Conservation (phyloP, 2,888 invertebrate species). For the Bruchidius siliquastri region DNA sequence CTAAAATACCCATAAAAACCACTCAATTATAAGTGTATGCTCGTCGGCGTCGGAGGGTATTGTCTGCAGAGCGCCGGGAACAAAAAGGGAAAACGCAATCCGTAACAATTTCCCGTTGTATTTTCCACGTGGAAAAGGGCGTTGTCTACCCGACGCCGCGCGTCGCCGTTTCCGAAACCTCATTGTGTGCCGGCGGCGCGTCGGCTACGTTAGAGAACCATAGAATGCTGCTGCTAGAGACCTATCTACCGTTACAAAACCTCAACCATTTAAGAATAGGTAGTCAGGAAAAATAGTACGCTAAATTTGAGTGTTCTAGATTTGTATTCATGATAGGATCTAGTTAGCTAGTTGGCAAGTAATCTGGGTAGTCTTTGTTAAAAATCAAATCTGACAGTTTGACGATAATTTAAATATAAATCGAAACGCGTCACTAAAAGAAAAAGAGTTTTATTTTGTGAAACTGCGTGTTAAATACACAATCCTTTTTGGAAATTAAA, state of each 20-base stretch:
- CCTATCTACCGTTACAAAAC: background rate
- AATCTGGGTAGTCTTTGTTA: no score
- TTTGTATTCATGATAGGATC: no score
- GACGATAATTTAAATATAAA: no score
- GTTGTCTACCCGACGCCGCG: slow-evolving; percentile 10
- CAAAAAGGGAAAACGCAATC: slow-evolving; percentile 20
- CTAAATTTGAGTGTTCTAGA: no score
- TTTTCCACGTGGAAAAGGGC: slow-evolving; percentile 14
- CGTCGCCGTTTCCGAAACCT: background rate
- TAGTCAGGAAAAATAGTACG: no score
- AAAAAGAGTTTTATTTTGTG: no score
- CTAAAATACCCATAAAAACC: slow-evolving; percentile 17
- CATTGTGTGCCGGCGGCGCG: background rate
- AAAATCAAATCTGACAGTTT: no score
- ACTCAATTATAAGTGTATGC: slow-evolving; percentile 17
- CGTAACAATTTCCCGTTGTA: slow-evolving; percentile 18
- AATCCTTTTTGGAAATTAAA: no score
- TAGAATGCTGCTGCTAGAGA: background rate
- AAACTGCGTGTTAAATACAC: no score
- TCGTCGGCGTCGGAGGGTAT: slow-evolving; percentile 4
- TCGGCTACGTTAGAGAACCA: background rate
- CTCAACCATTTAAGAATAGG: background rate
- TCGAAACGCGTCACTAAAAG: no score
- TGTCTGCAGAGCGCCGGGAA: slow-evolving; percentile 18
- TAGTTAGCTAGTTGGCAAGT: no score